Evolutionary conservation across 2,888 invertebrate genomes (phyloP).

Genomic region (Tineola bisselliella): DNA sequence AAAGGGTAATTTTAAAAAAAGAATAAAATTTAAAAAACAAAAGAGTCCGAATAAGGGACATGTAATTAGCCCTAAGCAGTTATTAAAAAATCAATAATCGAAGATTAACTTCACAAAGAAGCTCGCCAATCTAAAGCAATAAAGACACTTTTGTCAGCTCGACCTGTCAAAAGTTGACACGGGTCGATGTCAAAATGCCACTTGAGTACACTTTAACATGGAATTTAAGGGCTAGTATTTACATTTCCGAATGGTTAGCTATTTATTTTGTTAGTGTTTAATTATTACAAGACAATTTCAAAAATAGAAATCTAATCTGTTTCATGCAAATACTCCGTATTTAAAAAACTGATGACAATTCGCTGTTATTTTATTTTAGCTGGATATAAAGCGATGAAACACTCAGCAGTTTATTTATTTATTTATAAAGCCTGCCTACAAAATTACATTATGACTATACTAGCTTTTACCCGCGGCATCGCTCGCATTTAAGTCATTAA

Average conservation of each 20-base stretch:
- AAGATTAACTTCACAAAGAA: conserved; percentile 6
- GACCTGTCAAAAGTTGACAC: conserved; percentile 28
- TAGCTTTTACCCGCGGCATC: too few relatives aligned
- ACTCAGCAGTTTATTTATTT: too few relatives aligned
- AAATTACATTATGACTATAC: too few relatives aligned
- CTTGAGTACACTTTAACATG: conserved; percentile 22
- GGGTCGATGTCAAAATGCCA: conserved; percentile 32
- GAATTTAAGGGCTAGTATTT: background rate
- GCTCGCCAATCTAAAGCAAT: conserved; percentile 21
- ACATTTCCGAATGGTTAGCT: background rate
- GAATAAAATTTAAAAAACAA: background rate
- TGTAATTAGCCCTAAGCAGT: background rate
- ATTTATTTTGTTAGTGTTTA: background rate
- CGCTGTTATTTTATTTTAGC: too few relatives aligned
- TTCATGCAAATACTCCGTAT: too few relatives aligned
- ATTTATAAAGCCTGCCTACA: too few relatives aligned
- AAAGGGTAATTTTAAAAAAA: too few relatives aligned
- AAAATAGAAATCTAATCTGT: too few relatives aligned
- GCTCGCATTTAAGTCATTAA: too few relatives aligned
- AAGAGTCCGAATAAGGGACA: background rate
- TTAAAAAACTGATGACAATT: too few relatives aligned
- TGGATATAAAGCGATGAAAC: too few relatives aligned
- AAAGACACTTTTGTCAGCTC: conserved; percentile 29
- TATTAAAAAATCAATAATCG: conserved; percentile 7
- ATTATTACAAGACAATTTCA: background rate